Conservation (phyloP, 1,140 invertebrate genomes). For the Drosophila leontia region DNA sequence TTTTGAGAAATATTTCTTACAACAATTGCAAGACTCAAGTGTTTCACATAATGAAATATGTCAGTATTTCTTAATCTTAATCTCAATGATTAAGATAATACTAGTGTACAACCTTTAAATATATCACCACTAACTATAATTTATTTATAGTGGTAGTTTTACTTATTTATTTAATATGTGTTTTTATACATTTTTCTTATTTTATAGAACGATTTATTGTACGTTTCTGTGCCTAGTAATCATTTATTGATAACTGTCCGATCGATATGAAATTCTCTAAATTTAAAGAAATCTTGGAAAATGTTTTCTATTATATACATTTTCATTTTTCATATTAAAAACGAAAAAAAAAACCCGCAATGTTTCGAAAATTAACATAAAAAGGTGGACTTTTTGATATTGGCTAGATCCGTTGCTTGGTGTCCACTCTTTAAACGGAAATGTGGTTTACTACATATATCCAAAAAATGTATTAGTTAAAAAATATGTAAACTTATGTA, state of each 20-base stretch:
- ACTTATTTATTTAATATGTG: background rate
- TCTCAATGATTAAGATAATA: background rate
- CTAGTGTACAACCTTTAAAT: background rate
- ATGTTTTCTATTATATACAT: background rate
- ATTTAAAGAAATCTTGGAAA: background rate
- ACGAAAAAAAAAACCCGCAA: too few relatives aligned
- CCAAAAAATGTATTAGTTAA: too few relatives aligned
- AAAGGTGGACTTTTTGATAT: background rate
- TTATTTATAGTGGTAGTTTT: background rate
- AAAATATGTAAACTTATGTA: background rate
- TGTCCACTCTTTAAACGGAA: background rate
- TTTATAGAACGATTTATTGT: background rate
- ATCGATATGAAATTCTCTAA: background rate
- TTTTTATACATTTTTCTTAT: background rate
- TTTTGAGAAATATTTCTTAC: background rate
- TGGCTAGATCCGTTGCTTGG: background rate
- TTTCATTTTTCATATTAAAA: too few relatives aligned
- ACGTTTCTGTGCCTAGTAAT: too few relatives aligned
- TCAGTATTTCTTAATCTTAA: background rate
- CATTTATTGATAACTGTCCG: background rate
- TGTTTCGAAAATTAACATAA: background rate
- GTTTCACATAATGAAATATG: background rate
- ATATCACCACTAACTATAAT: background rate
- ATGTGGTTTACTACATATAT: background rate
- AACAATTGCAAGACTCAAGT: background rate